Conservation (phyloP, 1,140 invertebrate species). For the Philotrypesis tridentata region DNA sequence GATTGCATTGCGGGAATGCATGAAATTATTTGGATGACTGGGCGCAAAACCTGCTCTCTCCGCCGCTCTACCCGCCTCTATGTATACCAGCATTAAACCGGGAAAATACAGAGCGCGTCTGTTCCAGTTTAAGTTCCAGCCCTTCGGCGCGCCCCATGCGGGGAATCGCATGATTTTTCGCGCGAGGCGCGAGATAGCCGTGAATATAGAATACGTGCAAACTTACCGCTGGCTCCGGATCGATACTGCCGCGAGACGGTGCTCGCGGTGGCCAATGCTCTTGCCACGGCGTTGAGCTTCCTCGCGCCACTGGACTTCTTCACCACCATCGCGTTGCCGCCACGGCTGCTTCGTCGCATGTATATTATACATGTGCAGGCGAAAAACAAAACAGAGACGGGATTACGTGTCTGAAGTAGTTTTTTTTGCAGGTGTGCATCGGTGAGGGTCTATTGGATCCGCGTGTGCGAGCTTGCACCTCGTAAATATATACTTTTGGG, state of each 20-base stretch:
- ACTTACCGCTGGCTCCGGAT: constrained; percentile 23
- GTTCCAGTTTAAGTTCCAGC: no score
- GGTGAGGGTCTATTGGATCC: background rate
- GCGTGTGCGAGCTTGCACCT: background rate
- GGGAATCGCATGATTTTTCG: no score
- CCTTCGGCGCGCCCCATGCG: no score
- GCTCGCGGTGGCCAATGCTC: constrained; percentile 33
- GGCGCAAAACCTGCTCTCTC: no score
- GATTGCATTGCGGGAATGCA: no score
- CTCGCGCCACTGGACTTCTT: constrained; percentile 26
- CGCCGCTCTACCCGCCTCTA: no score
- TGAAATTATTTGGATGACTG: no score
- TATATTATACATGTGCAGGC: no score
- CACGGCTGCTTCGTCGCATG: background rate
- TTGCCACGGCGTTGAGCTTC: constrained; percentile 36
- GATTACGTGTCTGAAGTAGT: background rate
- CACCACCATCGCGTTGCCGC: background rate
- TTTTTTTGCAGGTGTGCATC: background rate
- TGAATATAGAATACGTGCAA: background rate
- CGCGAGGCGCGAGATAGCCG: no score
- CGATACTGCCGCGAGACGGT: constrained; percentile 41
- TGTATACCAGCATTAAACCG: no score
- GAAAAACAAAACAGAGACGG: background rate
- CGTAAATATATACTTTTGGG: background rate
- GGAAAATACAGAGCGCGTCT: no score